Evolutionary conservation across 37 sponge, comb jelly and placozoan species (phyloP).

Genomic region (Petrosia ficiformis): DNA sequence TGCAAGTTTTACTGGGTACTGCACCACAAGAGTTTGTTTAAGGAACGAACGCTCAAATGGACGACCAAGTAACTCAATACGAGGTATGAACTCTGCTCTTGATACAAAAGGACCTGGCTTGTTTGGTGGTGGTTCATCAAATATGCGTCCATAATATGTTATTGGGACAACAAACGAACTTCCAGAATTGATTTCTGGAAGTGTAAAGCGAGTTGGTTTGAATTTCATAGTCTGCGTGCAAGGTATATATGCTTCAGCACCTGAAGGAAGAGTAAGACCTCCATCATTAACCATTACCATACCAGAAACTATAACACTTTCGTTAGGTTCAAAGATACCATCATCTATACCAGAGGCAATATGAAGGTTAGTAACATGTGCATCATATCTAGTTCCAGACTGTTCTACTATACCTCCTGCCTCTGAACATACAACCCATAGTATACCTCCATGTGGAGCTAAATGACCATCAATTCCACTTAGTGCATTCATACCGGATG

Average conservation of each 20-base stretch:
- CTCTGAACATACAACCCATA: slow-evolving; percentile 35
- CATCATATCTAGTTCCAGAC: slow-evolving; percentile 47
- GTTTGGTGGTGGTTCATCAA: slow-evolving; percentile 73
- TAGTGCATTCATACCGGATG: not conserved
- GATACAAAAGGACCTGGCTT: slow-evolving; percentile 54
- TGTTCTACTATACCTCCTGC: slow-evolving; percentile 33
- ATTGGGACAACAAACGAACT: slow-evolving; percentile 39
- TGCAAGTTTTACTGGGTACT: slow-evolving; percentile 71
- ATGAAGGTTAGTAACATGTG: slow-evolving; percentile 7
- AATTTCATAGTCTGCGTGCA: slow-evolving; percentile 65
- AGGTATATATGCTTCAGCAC: slow-evolving; percentile 56
- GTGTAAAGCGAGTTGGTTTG: slow-evolving; percentile 41
- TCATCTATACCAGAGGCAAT: slow-evolving; percentile 55
- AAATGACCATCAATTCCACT: slow-evolving; percentile 31
- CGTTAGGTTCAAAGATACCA: slow-evolving; percentile 83
- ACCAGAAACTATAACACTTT: slow-evolving; percentile 39
- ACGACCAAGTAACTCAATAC: slow-evolving; percentile 59
- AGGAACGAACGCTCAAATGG: slow-evolving; percentile 56
- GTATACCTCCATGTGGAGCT: slow-evolving; percentile 45
- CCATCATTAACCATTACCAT: slow-evolving; percentile 47
- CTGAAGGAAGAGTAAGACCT: slow-evolving; percentile 62
- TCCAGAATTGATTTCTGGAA: slow-evolving; percentile 51
- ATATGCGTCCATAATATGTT: slow-evolving; percentile 64
- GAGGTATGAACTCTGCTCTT: slow-evolving; percentile 48
- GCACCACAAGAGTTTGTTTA: slow-evolving; percentile 31